These are phyloP conservation scores for Orgyia antiqua DNA, from an alignment of 2,888 invertebrate species.

Conservation along the genomic window DNA sequence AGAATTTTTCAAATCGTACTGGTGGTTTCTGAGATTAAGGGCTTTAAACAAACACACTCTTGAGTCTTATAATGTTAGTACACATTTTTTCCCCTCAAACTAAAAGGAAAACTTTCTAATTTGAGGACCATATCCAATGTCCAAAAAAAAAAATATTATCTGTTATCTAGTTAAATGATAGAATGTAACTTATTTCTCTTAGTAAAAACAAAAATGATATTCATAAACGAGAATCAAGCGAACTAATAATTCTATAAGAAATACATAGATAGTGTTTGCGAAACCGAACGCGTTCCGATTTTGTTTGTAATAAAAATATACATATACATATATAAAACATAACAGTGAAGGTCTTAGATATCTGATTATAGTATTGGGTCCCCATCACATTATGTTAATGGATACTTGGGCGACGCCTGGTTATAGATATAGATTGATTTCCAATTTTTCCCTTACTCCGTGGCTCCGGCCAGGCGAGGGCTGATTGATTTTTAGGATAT, in stretches of 20 bases:
- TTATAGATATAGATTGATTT: constrained; percentile 69
- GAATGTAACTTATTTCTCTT: too few relatives aligned
- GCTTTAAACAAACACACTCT: too few relatives aligned
- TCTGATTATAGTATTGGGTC: constrained; percentile 65
- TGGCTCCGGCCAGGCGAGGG: constrained; percentile 28
- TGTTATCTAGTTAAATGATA: too few relatives aligned
- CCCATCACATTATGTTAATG: constrained; percentile 67
- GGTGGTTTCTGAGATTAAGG: too few relatives aligned
- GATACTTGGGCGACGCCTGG: constrained; percentile 54
- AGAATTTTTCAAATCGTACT: too few relatives aligned
- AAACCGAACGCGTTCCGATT: constrained; percentile 41
- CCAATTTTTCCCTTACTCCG: constrained; percentile 47
- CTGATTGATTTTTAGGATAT: constrained; percentile 55
- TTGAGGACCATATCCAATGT: too few relatives aligned
- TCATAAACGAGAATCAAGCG: constrained; percentile 26
- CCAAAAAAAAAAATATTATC: too few relatives aligned
- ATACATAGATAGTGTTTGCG: constrained; percentile 47
- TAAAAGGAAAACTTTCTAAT: too few relatives aligned
- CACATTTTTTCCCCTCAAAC: too few relatives aligned
- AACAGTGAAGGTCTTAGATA: constrained; percentile 54
- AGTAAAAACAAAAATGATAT: too few relatives aligned
- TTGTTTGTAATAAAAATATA: constrained; percentile 57
- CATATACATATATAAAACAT: constrained; percentile 48
- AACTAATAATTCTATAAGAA: constrained; percentile 32
- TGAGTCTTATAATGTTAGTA: too few relatives aligned